Evolutionary conservation across 2,113 vertebrate species (phyloP).

Genomic region (Pseudorasbora parva): DNA sequence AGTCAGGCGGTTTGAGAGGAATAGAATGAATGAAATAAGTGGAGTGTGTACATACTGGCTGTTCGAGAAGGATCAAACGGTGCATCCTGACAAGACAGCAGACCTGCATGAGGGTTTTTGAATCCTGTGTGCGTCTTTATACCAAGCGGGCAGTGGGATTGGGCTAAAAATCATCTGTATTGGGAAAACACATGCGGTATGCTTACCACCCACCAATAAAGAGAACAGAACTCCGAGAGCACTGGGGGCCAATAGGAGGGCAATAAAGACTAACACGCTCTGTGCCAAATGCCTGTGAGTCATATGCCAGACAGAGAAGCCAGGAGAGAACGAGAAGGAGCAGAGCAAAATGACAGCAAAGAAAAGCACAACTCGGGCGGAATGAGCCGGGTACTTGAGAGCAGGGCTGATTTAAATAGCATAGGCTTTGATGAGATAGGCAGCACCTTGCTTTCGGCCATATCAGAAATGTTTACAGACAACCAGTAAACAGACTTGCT

Average conservation of each 20-base stretch:
- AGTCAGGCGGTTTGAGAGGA: slow-evolving; percentile 16
- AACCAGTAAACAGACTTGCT: background rate
- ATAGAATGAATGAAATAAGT: slow-evolving; percentile 36
- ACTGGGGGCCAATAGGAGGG: slow-evolving; percentile 66
- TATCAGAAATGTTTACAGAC: slow-evolving; percentile 11
- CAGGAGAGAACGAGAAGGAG: slow-evolving; percentile 7
- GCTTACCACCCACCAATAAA: slow-evolving; percentile 61
- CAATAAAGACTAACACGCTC: slow-evolving; percentile 65
- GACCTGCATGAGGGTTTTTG: slow-evolving; percentile 55
- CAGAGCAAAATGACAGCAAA: slow-evolving; percentile 14
- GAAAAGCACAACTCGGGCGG: slow-evolving; percentile 31
- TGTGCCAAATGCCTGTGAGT: slow-evolving; percentile 66
- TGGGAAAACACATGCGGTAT: slow-evolving; percentile 63
- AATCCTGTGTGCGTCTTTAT: slow-evolving; percentile 30
- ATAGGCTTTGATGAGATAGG: slow-evolving; percentile 59
- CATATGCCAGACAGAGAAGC: slow-evolving; percentile 45
- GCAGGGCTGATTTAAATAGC: slow-evolving; percentile 58
- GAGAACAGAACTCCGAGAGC: slow-evolving; percentile 53
- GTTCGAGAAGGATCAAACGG: slow-evolving; percentile 58
- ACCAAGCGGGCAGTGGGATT: slow-evolving; percentile 40
- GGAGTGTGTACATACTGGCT: slow-evolving; percentile 35
- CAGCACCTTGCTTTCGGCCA: slow-evolving; percentile 55
- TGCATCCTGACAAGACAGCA: slow-evolving; percentile 52
- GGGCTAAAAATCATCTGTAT: slow-evolving; percentile 56
- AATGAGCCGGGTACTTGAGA: slow-evolving; percentile 39